phyloP scores from a whole-genome alignment of 2,113 vertebrate species.

The Cynocephalus volans region DNA sequence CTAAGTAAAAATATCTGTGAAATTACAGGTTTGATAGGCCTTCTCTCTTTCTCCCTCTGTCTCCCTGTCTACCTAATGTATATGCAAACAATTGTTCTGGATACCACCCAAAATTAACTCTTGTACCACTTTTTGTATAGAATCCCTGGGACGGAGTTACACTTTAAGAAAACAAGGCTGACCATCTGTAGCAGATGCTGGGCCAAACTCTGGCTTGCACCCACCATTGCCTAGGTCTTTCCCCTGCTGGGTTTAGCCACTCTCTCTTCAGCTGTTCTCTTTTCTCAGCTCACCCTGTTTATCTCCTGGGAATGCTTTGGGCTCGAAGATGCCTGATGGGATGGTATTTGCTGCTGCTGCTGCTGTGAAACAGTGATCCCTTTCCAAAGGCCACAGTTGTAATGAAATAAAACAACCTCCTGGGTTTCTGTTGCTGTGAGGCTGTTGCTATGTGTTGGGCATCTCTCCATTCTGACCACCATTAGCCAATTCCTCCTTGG shows the following conservation, averaged over 20 bases:
- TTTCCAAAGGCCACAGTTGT: slow-evolving; percentile 56
- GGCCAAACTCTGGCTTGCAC: not conserved
- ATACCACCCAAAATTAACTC: not conserved
- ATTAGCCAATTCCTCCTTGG: not conserved
- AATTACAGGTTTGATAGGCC: slow-evolving; percentile 36
- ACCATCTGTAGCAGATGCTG: not conserved
- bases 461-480: not conserved
- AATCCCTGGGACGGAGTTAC: not conserved
- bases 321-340: slow-evolving; percentile 34
- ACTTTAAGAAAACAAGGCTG: slow-evolving; percentile 7
- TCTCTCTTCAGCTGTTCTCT: slow-evolving; percentile 7
- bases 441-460: not conserved
- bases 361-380: slow-evolving; percentile 19
- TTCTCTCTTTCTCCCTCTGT: not conserved
- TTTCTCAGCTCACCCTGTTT: not conserved
- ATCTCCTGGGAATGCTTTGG: slow-evolving; percentile 5
- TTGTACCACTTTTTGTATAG: not conserved
- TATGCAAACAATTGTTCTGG: not conserved
- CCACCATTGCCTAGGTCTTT: not conserved
- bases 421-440: not conserved
- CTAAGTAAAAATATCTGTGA: slow-evolving; percentile 13
- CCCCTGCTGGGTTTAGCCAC: not conserved
- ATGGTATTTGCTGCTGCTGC: not conserved
- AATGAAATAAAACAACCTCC: slow-evolving; percentile 16
- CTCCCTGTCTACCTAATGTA: not conserved